These are phyloP conservation scores for Vanessa cardui DNA, from an alignment of 2,888 invertebrate genomes.

Conservation along the genomic window DNA sequence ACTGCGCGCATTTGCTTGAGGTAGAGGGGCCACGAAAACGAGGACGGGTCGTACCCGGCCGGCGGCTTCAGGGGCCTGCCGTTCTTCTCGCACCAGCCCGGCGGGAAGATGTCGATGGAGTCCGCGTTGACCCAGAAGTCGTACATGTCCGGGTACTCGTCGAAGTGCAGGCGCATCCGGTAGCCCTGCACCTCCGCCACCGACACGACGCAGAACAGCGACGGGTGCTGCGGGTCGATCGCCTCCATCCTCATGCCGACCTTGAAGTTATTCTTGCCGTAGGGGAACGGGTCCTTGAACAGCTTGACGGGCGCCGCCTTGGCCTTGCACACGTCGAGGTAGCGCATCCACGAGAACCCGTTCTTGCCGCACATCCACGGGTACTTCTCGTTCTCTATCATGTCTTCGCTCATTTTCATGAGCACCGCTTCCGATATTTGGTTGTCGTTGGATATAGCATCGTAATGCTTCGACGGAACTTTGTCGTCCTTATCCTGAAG, in stretches of 20 bases:
- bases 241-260: constrained; percentile 96
- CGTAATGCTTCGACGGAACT: constrained; percentile 54
- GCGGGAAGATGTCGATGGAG: constrained; percentile 94
- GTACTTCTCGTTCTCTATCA: constrained; percentile 77
- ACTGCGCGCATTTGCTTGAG: constrained; percentile 88
- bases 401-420: constrained; percentile 62
- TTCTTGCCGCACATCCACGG: constrained; percentile 88
- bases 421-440: constrained; percentile 55
- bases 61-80: constrained; percentile 91
- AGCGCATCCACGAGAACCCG: constrained; percentile 90
- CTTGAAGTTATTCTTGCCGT: constrained; percentile 88
- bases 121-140: constrained; percentile 98
- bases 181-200: constrained; percentile 92
- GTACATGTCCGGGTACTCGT: constrained; percentile 93
- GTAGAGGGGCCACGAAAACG: constrained; percentile 93
- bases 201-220: constrained; percentile 93
- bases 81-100: constrained; percentile 96
- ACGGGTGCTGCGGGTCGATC: constrained; percentile 95
- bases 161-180: constrained; percentile 93
- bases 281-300: constrained; percentile 90
- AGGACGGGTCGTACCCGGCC: constrained; percentile 82
- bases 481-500: constrained; percentile 59
- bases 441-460: constrained; percentile 51
- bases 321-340: constrained; percentile 88
- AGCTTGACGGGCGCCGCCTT: constrained; percentile 89